phyloP scores from a whole-genome alignment of 92 coral and sea anemone genomes.

The Actinostola sp. region DNA sequence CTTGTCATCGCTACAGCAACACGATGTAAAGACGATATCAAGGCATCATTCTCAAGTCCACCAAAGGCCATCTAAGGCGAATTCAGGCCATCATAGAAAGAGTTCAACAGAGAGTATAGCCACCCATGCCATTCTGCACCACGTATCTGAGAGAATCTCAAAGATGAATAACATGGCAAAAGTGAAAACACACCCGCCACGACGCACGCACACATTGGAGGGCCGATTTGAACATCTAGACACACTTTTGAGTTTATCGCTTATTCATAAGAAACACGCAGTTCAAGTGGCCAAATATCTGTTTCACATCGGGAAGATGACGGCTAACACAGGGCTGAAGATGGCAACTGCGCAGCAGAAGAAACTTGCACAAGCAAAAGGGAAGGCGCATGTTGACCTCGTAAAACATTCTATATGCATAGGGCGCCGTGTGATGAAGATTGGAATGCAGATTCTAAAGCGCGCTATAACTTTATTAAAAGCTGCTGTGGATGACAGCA shows the following conservation, averaged over 20 bases:
- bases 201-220: conserved; percentile 10
- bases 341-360: conserved; percentile 41
- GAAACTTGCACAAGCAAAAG: conserved; percentile 15
- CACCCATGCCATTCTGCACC: conserved; percentile 17
- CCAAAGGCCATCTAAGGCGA: neutral
- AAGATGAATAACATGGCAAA: conserved; percentile 6
- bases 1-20: neutral
- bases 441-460: conserved; percentile 69
- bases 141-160: conserved; percentile 8
- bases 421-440: conserved; percentile 73
- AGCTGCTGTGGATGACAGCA: conserved; percentile 12
- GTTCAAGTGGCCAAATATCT: conserved; percentile 69
- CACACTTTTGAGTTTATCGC: conserved; percentile 57
- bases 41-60: neutral
- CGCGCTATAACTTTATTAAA: conserved; percentile 69
- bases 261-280: conserved; percentile 68
- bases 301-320: conserved; percentile 81
- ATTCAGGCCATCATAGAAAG: neutral
- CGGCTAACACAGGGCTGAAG: conserved; percentile 77
- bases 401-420: conserved; percentile 22
- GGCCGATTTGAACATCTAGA: conserved; percentile 61
- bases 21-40: neutral
- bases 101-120: neutral
- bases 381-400: conserved; percentile 15
- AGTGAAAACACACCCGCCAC: neutral